Evolutionary conservation across 2,888 invertebrate genomes (phyloP), one percentile per base, ranked within the genome.

Genomic region (Machimus atricapillus): DNA sequence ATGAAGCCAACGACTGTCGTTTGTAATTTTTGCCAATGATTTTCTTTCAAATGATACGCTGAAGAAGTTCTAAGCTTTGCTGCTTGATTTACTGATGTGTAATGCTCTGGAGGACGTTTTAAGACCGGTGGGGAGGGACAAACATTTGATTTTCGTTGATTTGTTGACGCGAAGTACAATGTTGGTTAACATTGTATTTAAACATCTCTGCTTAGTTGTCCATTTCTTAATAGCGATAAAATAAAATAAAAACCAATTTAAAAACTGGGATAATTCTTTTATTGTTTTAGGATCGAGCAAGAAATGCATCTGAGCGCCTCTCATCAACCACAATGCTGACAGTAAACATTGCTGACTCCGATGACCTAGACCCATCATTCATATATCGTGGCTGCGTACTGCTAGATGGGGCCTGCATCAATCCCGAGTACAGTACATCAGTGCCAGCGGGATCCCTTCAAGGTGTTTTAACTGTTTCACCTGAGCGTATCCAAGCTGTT

Each of bases 331-430:
- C 97, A 1, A 97, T 97, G 0, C 92, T 98, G 88, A 97, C 96
- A 0, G 96, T 98, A 2, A 96, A 96, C 90, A 95, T 98, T 14
- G 94, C 95, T 90, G 98, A 98, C 90, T 97, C 97, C 78, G 98
- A 98, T 91, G 98, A 98, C 91, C 96, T 97, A 91, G 97, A 97
- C 91, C 98, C 98, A 0, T 97, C 97, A 0, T 98, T 98, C 91
- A 96, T 97, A 88, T 97, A 97, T 93, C 95, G 96, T 43, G 97
- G 97, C 16, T 98, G 98, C 91, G 96, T 95, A 89, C 93, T 96
- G 0, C 94, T 96, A 85, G 97, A 97, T 90, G 97, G 97, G 0
- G 95, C 96, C 85, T 98, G 97, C 91, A 96, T 97, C 89, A 97
- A 97, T 91, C 97, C 97, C 0, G 97, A 97, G 91, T 97, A 97